These are phyloP conservation scores for Aphidius colemani DNA, from an alignment of 2,888 invertebrate genomes.

Conservation along the genomic window DNA sequence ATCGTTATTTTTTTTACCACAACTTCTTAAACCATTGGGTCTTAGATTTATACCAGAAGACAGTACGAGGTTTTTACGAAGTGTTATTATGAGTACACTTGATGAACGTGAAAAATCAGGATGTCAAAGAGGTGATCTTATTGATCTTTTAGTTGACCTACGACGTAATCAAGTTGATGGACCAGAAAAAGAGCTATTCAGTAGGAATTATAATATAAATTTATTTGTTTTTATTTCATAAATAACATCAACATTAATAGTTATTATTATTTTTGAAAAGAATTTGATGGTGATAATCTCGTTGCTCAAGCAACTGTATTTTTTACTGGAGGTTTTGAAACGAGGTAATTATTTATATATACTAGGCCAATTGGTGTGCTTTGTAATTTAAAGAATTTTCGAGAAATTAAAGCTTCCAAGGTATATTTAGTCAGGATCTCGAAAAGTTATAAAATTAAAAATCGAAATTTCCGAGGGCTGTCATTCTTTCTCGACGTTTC, in stretches of 20 bases:
- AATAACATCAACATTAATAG: background rate
- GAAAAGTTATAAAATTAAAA: no score
- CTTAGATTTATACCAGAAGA: conserved; percentile 57
- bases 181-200: conserved; percentile 29
- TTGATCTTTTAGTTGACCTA: conserved; percentile 61
- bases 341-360: no score
- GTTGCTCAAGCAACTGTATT: conserved; percentile 47
- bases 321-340: conserved; percentile 51
- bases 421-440: no score
- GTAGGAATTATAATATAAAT: conserved; percentile 18
- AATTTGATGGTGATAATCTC: conserved; percentile 46
- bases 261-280: conserved; percentile 31
- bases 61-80: conserved; percentile 53
- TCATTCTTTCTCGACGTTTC: no score
- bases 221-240: background rate
- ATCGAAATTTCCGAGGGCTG: no score
- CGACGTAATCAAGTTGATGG: conserved; percentile 43
- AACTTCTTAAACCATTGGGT: conserved; percentile 50
- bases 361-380: no score
- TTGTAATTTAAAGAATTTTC: no score
- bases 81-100: conserved; percentile 59
- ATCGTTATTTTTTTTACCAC: conserved; percentile 59
- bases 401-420: no score
- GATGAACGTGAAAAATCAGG: conserved; percentile 56
- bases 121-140: conserved; percentile 57